Percentiles rank a stretch among this genome's conserved stretches.
phyloP scores from a whole-genome alignment of 2,888 invertebrate species.

The Cataglyphis rosenhaueri region DNA sequence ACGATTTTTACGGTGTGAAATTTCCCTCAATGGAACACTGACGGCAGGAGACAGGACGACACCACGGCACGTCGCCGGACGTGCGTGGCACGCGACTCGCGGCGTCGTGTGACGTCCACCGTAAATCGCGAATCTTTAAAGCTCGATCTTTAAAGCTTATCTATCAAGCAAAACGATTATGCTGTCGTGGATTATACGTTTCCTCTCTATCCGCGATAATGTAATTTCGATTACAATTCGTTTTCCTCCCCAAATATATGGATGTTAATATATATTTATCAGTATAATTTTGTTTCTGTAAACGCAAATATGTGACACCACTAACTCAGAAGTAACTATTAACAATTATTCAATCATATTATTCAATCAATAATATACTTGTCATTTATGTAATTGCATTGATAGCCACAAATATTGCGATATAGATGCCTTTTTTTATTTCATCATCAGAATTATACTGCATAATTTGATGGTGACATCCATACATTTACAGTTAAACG shows the following conservation, averaged over 20 bases:
- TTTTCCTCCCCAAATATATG: neutral
- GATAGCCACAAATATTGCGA: neutral
- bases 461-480: neutral
- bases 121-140: neutral
- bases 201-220: neutral
- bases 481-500: conserved; percentile 24
- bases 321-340: neutral
- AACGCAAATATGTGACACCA: neutral
- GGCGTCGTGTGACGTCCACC: conserved; percentile 20
- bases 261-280: neutral
- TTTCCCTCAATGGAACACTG: neutral
- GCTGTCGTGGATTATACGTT: neutral
- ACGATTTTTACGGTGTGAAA: neutral
- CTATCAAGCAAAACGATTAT: neutral
- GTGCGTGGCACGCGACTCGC: conserved; percentile 39
- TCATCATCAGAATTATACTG: neutral
- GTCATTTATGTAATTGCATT: neutral
- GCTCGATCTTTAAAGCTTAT: neutral
- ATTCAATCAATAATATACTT: neutral
- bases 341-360: neutral
- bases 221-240: neutral
- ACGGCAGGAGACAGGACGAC: no score
- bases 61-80: neutral
- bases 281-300: neutral
- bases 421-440: neutral